Conservation (phyloP, 2,888 invertebrate genomes). For the Psylliodes chrysocephalus region DNA sequence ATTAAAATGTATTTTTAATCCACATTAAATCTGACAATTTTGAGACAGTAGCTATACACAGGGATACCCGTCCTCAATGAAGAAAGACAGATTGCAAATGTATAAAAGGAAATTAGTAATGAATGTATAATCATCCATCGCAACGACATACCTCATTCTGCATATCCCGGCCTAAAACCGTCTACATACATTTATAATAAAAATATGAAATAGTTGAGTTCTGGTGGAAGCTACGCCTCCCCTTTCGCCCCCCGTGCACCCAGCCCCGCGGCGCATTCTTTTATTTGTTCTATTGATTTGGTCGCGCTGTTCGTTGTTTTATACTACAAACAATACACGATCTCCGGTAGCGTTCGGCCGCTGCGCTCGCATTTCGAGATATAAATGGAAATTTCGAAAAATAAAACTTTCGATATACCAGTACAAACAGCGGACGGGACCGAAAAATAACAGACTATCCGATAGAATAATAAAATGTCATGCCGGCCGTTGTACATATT, state of each 20-base stretch:
- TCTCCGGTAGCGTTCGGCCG: constrained; percentile 5
- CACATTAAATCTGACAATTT: no score
- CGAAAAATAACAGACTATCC: constrained; percentile 28
- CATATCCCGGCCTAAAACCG: neutral
- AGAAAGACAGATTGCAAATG: no score
- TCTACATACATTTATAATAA: neutral
- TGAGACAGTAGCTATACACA: no score
- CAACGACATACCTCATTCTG: no score
- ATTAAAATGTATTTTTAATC: no score
- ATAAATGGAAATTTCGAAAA: constrained; percentile 32
- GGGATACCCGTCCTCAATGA: no score
- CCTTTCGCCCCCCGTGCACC: constrained; percentile 8
- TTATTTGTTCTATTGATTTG: constrained; percentile 32
- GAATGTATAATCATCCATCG: no score
- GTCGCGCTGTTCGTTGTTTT: constrained; percentile 19
- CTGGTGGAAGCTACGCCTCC: constrained; percentile 18
- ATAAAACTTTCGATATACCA: constrained; percentile 30
- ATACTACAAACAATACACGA: constrained; percentile 21
- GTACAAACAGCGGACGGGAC: constrained; percentile 17
- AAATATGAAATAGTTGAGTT: constrained; percentile 18
- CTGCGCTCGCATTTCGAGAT: constrained; percentile 21
- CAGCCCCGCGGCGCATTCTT: constrained; percentile 22
- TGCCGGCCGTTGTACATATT: constrained; percentile 23
- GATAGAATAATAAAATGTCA: constrained; percentile 33
- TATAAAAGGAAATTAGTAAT: no score